Evolutionary conservation across 2,888 invertebrate genomes (phyloP).

Genomic region (Coelinius sp.): DNA sequence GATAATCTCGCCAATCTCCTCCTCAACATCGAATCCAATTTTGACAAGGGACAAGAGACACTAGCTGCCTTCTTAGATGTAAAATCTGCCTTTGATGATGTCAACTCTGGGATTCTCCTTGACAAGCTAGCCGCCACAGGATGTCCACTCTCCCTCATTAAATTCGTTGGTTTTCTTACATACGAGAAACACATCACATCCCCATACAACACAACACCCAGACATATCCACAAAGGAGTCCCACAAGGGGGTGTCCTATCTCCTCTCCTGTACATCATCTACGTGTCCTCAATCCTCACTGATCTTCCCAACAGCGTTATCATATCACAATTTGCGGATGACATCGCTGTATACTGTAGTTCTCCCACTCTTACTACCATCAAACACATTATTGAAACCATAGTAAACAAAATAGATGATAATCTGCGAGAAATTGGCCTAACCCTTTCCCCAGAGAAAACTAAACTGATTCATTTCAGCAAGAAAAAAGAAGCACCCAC

Average conservation of each 20-base stretch:
- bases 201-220: not conserved
- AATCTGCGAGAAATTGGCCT: not conserved
- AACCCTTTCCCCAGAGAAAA: not conserved
- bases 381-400: not conserved
- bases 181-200: not conserved
- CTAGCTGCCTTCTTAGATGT: not conserved
- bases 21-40: not conserved
- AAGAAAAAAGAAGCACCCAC: not conserved
- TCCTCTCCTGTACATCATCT: not conserved
- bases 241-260: not conserved
- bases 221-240: not conserved
- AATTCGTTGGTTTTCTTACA: not conserved
- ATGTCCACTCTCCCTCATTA: not conserved
- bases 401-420: not conserved
- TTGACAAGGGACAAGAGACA: not conserved
- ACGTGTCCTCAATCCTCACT: not conserved
- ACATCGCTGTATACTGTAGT: not conserved
- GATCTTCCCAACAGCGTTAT: not conserved
- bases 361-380: not conserved
- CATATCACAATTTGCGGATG: not conserved
- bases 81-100: not conserved
- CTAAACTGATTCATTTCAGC: not conserved
- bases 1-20: conserved; percentile 40
- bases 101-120: not conserved
- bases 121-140: not conserved